phyloP scores from a whole-genome alignment of 2,888 invertebrate species.

The Andrena fulva region DNA sequence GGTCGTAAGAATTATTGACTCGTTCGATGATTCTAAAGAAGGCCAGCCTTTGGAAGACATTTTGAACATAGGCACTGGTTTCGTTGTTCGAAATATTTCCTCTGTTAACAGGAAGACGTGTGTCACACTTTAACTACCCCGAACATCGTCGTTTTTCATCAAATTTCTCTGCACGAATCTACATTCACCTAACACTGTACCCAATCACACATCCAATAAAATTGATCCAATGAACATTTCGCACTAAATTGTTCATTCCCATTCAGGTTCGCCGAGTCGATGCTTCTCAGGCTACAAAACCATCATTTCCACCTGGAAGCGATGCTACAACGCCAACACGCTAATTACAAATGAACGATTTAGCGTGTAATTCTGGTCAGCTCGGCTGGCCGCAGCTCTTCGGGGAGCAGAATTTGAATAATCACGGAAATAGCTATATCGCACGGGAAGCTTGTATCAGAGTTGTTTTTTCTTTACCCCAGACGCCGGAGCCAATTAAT shows the following conservation, averaged over 20 bases:
- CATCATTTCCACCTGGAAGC: not conserved
- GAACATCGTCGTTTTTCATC: not conserved
- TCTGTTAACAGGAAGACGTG: not conserved
- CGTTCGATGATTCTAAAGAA: constrained; percentile 34
- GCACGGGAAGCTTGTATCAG: not conserved
- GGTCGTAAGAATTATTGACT: constrained; percentile 10
- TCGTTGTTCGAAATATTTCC: constrained; percentile 40
- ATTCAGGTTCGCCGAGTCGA: not conserved
- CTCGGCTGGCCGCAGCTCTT: not conserved
- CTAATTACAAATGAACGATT: constrained; percentile 21
- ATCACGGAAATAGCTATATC: constrained; percentile 11
- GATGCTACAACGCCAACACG: not conserved
- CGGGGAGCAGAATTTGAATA: constrained; percentile 15
- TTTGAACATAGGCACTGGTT: constrained; percentile 66
- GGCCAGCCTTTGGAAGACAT: constrained; percentile 64
- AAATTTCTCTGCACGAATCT: too few relatives aligned
- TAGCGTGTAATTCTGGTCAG: constrained; percentile 34
- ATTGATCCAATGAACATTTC: not conserved
- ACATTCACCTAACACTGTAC: too few relatives aligned
- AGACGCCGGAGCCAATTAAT: constrained; percentile 46
- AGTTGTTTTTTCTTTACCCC: not conserved
- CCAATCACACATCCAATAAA: not conserved
- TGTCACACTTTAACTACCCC: not conserved
- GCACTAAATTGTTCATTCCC: not conserved
- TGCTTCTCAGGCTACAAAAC: not conserved